A percentile compares a stretch with the other conserved stretches of the same genome.
phyloP scores from a whole-genome alignment of 2,888 invertebrate species.

The Drosophila rellima region DNA sequence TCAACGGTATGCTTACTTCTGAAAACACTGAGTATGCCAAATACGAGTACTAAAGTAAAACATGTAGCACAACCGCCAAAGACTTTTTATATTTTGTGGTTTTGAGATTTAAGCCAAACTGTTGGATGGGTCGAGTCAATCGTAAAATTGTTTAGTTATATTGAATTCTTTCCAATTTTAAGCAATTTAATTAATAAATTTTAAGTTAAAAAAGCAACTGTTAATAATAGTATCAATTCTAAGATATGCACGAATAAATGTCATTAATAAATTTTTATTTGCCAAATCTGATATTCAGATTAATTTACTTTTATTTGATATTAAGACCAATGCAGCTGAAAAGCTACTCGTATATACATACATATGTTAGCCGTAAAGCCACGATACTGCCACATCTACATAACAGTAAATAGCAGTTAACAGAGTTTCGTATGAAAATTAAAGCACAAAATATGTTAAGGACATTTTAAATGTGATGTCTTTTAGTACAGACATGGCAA shows the following conservation, averaged over 20 bases:
- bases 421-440: conserved; percentile 46
- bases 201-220: not conserved
- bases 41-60: conserved; percentile 9
- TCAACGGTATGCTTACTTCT: conserved; percentile 18
- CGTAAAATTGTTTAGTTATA: not conserved
- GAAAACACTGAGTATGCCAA: conserved; percentile 6
- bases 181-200: not conserved
- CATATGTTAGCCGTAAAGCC: not conserved
- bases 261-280: too few species aligned
- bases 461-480: conserved; percentile 35
- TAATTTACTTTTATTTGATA: not conserved
- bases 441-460: conserved; percentile 44
- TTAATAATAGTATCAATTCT: too few species aligned
- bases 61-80: conserved; percentile 10
- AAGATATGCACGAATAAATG: too few species aligned
- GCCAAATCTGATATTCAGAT: too few species aligned
- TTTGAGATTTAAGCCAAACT: conserved; percentile 18
- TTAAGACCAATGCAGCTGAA: not conserved
- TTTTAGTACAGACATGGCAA: conserved; percentile 47
- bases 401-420: conserved; percentile 24
- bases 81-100: conserved; percentile 10
- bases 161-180: not conserved
- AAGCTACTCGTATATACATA: not conserved
- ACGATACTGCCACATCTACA: conserved; percentile 1
- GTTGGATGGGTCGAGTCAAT: conserved; percentile 28